Conservation (phyloP, 2,888 invertebrate species). For the Chrysolina haemoptera region DNA sequence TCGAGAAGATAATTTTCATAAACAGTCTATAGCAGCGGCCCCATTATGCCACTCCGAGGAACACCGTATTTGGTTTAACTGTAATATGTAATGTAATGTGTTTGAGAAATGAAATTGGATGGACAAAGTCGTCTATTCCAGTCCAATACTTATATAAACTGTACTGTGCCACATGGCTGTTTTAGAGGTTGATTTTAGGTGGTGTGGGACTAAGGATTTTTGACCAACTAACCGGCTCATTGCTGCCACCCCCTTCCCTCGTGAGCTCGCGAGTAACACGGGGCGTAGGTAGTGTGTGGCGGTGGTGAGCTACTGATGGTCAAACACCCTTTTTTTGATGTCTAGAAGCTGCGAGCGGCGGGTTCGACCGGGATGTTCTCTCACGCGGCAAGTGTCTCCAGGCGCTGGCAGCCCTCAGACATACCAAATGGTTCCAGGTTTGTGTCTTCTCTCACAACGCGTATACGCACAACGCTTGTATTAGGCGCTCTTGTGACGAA, state of each 20-base stretch:
- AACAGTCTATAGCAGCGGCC: not conserved
- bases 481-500: not conserved
- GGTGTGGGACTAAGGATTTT: slow-evolving; percentile 78
- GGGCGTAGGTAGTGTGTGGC: slow-evolving; percentile 48
- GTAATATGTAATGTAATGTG: slow-evolving; percentile 2
- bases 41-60: not conserved
- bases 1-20: slow-evolving; percentile 16
- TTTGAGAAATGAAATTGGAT: slow-evolving; percentile 29
- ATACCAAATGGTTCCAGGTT: slow-evolving; percentile 99
- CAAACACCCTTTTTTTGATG: slow-evolving; percentile 80
- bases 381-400: slow-evolving; percentile 99
- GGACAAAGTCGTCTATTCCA: slow-evolving; percentile 44
- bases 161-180: slow-evolving; percentile 67
- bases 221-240: slow-evolving; percentile 77
- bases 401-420: slow-evolving; percentile 99
- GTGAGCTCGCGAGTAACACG: slow-evolving; percentile 19
- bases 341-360: slow-evolving; percentile 79
- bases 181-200: slow-evolving; percentile 68
- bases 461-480: slow-evolving; percentile 25
- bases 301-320: slow-evolving; percentile 74
- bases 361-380: slow-evolving; percentile 90
- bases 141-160: slow-evolving; percentile 67
- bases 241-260: slow-evolving; percentile 42
- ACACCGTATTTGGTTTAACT: slow-evolving; percentile 7
- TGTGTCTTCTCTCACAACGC: slow-evolving; percentile 72